These are phyloP conservation scores for Cochlearius cochlearius DNA, from an alignment of 2,113 vertebrate species.

Conservation along the genomic window DNA sequence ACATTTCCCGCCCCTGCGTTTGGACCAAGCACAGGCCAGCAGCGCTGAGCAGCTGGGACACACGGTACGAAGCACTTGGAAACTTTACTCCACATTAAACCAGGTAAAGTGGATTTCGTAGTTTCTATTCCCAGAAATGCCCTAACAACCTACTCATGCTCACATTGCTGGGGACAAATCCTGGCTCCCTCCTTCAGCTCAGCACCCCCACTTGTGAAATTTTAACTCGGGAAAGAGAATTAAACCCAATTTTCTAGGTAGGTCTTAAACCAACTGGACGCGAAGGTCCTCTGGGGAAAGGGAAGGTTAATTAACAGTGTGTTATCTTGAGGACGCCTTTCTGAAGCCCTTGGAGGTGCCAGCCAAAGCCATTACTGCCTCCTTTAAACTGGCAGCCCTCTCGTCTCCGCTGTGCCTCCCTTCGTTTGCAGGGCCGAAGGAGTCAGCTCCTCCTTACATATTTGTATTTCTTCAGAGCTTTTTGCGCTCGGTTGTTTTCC, in stretches of 20 bases:
- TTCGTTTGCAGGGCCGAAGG: not conserved
- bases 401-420: not conserved
- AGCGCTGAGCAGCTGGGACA: too few species aligned
- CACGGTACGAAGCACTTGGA: not conserved
- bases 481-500: not conserved
- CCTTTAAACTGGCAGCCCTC: not conserved
- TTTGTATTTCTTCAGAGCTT: not conserved
- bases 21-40: not conserved
- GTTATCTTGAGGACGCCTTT: not conserved
- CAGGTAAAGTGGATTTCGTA: not conserved
- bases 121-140: not conserved
- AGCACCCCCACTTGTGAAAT: not conserved
- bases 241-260: not conserved
- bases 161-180: not conserved
- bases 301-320: slow-evolving; percentile 19
- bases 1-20: not conserved
- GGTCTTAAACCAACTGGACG: not conserved
- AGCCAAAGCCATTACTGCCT: not conserved
- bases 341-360: not conserved
- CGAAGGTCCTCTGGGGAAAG: not conserved
- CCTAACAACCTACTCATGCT: not conserved
- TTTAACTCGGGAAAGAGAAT: not conserved
- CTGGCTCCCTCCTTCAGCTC: not conserved
- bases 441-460: not conserved
- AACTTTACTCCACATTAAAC: not conserved